Evolutionary conservation across 2,797 vertebrate species (phyloP).

Genomic region (Anomalospiza imberbis): DNA sequence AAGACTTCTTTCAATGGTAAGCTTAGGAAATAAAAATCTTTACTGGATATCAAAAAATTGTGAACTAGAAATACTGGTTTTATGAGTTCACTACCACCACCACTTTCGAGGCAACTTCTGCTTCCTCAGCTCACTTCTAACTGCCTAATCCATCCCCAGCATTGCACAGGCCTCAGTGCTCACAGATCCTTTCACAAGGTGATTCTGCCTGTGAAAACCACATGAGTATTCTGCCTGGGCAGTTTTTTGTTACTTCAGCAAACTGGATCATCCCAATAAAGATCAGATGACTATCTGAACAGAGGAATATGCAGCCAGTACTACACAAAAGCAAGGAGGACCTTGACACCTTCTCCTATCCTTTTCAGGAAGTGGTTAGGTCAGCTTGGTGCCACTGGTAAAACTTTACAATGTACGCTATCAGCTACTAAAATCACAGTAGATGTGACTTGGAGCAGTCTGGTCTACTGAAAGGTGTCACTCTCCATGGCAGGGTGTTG

Average conservation of each 20-base stretch:
- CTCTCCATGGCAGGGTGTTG: not conserved
- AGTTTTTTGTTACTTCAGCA: not conserved
- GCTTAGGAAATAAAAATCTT: not conserved
- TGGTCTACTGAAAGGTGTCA: not conserved
- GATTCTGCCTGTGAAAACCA: not conserved
- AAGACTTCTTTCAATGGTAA: not conserved
- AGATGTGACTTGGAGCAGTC: not conserved
- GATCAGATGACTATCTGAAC: not conserved
- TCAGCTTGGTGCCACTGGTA: not conserved
- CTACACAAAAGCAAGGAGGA: not conserved
- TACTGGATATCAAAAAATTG: not conserved
- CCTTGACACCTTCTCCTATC: not conserved
- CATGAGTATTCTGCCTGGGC: not conserved
- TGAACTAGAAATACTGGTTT: not conserved
- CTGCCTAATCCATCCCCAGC: not conserved
- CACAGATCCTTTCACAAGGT: not conserved
- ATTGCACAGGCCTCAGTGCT: not conserved
- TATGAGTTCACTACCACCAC: not conserved
- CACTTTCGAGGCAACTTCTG: fast-evolving
- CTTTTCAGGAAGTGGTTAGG: not conserved
- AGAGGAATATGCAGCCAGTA: not conserved
- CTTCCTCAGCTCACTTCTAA: not conserved
- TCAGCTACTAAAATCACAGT: not conserved
- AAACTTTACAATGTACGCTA: not conserved
- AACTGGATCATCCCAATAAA: not conserved